Base-by-base conservation (phyloP, 2,113 vertebrate genomes). In the Apodemus speciosus region DNA sequence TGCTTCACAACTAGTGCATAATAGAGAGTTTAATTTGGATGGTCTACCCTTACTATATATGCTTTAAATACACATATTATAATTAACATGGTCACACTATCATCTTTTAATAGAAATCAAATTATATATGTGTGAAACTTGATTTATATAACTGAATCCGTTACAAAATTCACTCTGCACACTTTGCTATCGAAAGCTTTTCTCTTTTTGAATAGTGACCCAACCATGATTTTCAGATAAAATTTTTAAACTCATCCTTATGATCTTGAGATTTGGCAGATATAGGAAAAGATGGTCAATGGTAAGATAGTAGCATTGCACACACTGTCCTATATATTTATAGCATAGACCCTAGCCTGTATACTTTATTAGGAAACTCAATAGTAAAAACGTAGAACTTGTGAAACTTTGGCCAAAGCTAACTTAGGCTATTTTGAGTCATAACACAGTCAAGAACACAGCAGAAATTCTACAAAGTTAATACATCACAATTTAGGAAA, bases 361-460 rank as follows among this genome's bases (percentile, higher is more conserved):
- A 25, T 80, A 27, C 38, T 46, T 73, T 76, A 95, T 51, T 62
- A 81, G 15, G 15, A 46, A 32, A 91, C 14, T 6, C 6, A 76
- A 51, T 7, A 85, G 15, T 87, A 89, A 89, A 88, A 83, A 60
- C 89, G 60, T 46, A 64, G 62, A 69, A 88, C 60, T 95, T 75
- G 91, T 89, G 62, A 43, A 92, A 81, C 40, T 10, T 58, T 66
- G 68, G 2, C 32, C 79, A 80, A 91, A 91, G 93, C 60, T 92
- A 93, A 95, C 69, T 88, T 89, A 30, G 58, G 93, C 93, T 92
- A 96, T 96, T 93, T 96, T 97, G 91, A 96, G 46, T 80, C 58
- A 62, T 53, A 87, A 58, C 14, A 68, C 8, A 72, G 9, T 53
- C 51, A 80, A 75, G 23, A 89, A 93, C 7, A 2, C 90, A 72